phyloP scores from a whole-genome alignment of 2,113 vertebrate genomes.

The Otus sunia region DNA sequence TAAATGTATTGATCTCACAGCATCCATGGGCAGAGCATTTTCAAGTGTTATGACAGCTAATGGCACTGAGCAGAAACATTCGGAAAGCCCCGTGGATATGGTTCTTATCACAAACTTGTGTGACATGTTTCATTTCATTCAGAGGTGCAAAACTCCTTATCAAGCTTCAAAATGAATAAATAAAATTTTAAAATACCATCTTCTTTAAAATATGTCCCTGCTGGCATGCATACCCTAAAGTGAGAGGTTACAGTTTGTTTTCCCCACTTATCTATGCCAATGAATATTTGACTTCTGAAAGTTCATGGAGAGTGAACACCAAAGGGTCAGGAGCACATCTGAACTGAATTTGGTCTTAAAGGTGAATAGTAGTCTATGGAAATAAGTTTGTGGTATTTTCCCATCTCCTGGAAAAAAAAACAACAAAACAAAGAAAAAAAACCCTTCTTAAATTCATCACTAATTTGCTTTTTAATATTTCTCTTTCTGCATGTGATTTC shows the following conservation, averaged over 20 bases:
- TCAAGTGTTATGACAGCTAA: not conserved
- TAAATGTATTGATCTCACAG: not conserved
- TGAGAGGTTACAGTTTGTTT: not conserved
- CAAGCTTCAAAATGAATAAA: not conserved
- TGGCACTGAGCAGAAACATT: not conserved
- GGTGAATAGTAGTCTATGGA: slow-evolving; percentile 6
- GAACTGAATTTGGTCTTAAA: slow-evolving; percentile 15
- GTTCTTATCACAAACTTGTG: not conserved
- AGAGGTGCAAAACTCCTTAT: not conserved
- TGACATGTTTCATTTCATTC: not conserved
- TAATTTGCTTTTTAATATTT: slow-evolving; percentile 21
- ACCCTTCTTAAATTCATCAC: not conserved
- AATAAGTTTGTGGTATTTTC: slow-evolving; percentile 22
- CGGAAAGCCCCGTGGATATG: not conserved
- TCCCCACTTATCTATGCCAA: not conserved
- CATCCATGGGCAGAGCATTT: not conserved
- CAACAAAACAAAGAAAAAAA: too few species aligned
- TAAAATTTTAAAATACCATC: not conserved
- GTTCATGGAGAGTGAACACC: not conserved
- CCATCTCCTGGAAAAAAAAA: not conserved
- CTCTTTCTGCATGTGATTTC: slow-evolving; percentile 12
- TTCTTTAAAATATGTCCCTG: not conserved
- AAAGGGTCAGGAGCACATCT: not conserved
- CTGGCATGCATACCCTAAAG: not conserved
- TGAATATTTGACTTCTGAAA: not conserved